Percentiles rank a stretch among this genome's conserved stretches.
Evolutionary conservation across 2,113 vertebrate genomes (phyloP).

Genomic region (Illadopsis cleaveri): DNA sequence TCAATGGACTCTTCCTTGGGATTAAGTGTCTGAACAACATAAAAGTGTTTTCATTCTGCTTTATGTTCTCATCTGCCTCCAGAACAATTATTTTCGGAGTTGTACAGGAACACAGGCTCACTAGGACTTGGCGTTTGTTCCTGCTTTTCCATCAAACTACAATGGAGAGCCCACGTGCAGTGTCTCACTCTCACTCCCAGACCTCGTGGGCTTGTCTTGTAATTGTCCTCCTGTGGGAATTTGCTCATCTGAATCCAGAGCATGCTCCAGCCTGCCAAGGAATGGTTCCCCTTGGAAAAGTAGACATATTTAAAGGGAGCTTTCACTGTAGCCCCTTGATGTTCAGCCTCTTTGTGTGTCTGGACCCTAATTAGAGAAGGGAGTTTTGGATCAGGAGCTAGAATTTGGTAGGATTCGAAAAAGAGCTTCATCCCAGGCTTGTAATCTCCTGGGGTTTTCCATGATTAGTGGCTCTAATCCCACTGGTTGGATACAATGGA

Average conservation of each 20-base stretch:
- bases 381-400: background rate
- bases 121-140: background rate
- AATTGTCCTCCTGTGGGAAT: background rate
- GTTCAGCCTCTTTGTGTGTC: background rate
- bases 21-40: constrained; percentile 22
- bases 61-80: constrained; percentile 30
- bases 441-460: background rate
- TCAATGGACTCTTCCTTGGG: constrained; percentile 30
- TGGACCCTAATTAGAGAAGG: background rate
- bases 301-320: background rate
- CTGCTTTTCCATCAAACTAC: background rate
- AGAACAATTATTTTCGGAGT: background rate
- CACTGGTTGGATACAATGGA: background rate
- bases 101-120: constrained; percentile 9
- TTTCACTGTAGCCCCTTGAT: background rate
- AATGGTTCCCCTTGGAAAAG: background rate
- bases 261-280: background rate
- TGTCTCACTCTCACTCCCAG: background rate
- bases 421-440: background rate
- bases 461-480: background rate
- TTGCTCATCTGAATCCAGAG: background rate
- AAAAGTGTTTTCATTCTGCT: constrained; percentile 29
- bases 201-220: background rate
- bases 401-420: background rate
- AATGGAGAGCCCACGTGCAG: background rate